Percentiles rank a stretch among this genome's conserved stretches.
Conservation (phyloP, 1,140 invertebrate species). For the Pararge aegeria region DNA sequence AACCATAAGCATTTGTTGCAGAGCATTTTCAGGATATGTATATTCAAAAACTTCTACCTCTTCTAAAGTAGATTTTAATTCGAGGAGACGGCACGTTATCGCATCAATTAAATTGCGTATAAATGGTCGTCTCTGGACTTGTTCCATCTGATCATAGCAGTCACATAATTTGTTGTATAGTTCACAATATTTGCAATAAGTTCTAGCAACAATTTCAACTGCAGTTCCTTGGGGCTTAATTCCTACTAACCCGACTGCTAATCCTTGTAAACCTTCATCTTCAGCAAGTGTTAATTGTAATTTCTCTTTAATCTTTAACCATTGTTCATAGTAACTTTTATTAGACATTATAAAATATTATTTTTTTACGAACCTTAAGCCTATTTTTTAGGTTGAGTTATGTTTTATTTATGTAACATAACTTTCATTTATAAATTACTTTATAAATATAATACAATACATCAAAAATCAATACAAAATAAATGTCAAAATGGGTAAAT, state of each 20-base stretch:
- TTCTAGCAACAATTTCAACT: slow-evolving; percentile 59
- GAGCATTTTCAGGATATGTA: slow-evolving; percentile 65
- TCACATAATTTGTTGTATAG: slow-evolving; percentile 69
- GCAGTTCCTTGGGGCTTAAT: slow-evolving; percentile 64
- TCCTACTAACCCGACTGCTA: slow-evolving; percentile 43
- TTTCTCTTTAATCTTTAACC: slow-evolving; percentile 61
- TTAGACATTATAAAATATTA: slow-evolving; percentile 45
- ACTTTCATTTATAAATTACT: too few relatives aligned
- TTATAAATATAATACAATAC: too few relatives aligned
- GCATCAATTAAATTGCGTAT: slow-evolving; percentile 63
- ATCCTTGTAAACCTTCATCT: slow-evolving; percentile 53
- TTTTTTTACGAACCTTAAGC: slow-evolving; percentile 9
- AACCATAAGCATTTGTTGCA: slow-evolving; percentile 61
- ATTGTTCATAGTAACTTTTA: slow-evolving; percentile 58
- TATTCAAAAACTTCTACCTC: slow-evolving; percentile 66
- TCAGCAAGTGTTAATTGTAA: slow-evolving; percentile 42
- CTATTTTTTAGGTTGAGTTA: not conserved
- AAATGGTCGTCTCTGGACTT: slow-evolving; percentile 61
- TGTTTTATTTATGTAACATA: too few relatives aligned
- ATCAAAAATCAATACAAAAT: too few relatives aligned
- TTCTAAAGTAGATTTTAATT: slow-evolving; percentile 58
- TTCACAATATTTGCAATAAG: slow-evolving; percentile 61
- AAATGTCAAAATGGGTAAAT: too few relatives aligned
- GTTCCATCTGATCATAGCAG: slow-evolving; percentile 69
- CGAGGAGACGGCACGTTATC: slow-evolving; percentile 58